phyloP scores from a whole-genome alignment of 2,797 vertebrate species.

The Catostomus latipinnis region DNA sequence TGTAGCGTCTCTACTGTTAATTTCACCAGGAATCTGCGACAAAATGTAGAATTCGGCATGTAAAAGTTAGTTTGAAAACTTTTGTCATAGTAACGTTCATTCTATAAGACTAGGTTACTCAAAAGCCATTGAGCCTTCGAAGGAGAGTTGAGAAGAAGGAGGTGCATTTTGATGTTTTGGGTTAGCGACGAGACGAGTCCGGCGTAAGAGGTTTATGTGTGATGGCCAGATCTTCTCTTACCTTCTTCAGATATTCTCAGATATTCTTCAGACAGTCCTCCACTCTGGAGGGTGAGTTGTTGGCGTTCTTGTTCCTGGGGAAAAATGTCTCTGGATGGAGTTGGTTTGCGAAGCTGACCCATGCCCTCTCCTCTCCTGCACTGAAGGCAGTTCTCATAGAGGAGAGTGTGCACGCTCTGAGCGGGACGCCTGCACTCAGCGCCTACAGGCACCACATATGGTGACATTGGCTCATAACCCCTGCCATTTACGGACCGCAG shows the following conservation, averaged over 20 bases:
- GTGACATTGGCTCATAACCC: constrained; percentile 73
- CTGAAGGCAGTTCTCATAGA: constrained; percentile 77
- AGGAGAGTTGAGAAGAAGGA: constrained; percentile 3
- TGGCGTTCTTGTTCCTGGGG: constrained; percentile 33
- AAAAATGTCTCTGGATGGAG: neutral
- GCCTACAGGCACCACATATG: neutral
- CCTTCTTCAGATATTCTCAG: constrained; percentile 33
- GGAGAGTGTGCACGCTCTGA: constrained; percentile 25
- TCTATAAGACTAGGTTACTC: no score
- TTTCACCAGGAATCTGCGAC: no score
- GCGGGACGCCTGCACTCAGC: neutral
- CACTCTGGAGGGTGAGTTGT: neutral
- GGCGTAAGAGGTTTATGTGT: neutral
- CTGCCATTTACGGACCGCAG: neutral
- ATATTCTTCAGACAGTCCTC: neutral
- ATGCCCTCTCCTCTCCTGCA: constrained; percentile 67
- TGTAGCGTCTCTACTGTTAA: no score
- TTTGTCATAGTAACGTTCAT: no score
- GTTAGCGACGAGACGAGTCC: constrained; percentile 28
- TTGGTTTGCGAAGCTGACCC: constrained; percentile 18
- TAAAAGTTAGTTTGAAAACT: no score
- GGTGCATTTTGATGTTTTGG: constrained; percentile 67
- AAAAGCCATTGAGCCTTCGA: neutral
- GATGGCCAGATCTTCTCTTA: constrained; percentile 30
- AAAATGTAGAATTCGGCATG: no score